Conservation (phyloP, 2,888 invertebrate genomes). For the Merodon equestris region DNA sequence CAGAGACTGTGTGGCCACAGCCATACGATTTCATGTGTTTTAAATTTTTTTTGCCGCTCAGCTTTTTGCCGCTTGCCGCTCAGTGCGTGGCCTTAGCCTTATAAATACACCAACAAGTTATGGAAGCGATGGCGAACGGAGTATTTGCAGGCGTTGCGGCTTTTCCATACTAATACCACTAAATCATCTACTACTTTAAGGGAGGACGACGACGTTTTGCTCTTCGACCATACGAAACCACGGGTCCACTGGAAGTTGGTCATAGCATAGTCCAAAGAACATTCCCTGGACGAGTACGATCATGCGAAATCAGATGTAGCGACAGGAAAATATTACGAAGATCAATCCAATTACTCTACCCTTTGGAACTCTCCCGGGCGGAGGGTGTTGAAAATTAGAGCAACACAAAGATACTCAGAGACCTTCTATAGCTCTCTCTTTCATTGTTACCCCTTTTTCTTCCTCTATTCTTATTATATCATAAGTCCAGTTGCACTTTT, state of each 20-base stretch:
- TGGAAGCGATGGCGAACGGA: constrained; percentile 20
- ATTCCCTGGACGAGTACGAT: constrained; percentile 6
- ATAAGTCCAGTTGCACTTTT: too few relatives aligned
- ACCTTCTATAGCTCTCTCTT: too few relatives aligned
- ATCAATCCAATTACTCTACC: constrained; percentile 11
- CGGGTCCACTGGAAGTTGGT: constrained; percentile 11
- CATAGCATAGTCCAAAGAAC: constrained; percentile 3
- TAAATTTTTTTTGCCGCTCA: too few relatives aligned
- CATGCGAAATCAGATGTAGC: constrained; percentile 11
- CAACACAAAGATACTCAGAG: background rate
- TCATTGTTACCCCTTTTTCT: too few relatives aligned
- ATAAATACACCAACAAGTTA: constrained; percentile 7
- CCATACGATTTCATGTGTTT: too few relatives aligned
- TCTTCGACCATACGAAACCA: constrained; percentile 5
- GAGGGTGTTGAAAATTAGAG: constrained; percentile 7
- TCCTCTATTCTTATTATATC: too few relatives aligned
- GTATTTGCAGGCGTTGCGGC: constrained; percentile 25
- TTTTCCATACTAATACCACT: constrained; percentile 7
- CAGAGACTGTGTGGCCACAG: too few relatives aligned
- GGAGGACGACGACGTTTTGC: constrained; percentile 1
- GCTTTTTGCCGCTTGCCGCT: too few relatives aligned
- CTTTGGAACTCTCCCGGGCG: constrained; percentile 17
- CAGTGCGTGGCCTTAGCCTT: background rate
- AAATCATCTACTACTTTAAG: background rate
- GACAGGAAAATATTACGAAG: background rate